Conservation (phyloP, 1,140 invertebrate species). For the Drosophila repleta region DNA sequence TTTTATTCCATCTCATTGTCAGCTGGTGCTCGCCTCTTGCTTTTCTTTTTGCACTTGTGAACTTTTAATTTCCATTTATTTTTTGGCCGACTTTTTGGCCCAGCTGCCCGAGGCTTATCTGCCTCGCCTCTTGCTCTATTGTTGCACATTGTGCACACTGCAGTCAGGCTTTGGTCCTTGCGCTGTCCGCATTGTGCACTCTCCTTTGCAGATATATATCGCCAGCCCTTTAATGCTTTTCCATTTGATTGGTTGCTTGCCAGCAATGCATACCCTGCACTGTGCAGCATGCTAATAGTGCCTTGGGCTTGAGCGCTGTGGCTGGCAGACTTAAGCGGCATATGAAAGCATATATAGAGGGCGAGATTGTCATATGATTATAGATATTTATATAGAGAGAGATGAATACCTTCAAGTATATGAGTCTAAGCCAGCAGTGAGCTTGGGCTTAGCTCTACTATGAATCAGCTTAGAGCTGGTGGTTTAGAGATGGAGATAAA, state of each 20-base stretch:
- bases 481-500: too few species aligned
- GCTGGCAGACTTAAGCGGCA: too few species aligned
- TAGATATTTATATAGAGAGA: too few species aligned
- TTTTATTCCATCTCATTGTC: slow-evolving; percentile 53
- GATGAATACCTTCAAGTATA: too few species aligned
- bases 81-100: slow-evolving; percentile 56
- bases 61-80: slow-evolving; percentile 73
- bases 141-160: slow-evolving; percentile 33
- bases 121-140: slow-evolving; percentile 7
- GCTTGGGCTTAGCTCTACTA: too few species aligned
- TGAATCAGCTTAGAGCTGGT: too few species aligned
- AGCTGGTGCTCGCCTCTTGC: background rate
- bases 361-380: too few species aligned
- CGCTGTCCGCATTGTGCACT: slow-evolving; percentile 45
- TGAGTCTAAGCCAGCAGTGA: too few species aligned
- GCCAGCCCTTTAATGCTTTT: slow-evolving; percentile 58
- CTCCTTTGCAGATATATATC: slow-evolving; percentile 52
- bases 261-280: background rate
- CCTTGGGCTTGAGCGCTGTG: too few species aligned
- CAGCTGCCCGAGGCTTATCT: slow-evolving; percentile 49
- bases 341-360: too few species aligned
- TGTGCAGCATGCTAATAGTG: background rate
- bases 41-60: slow-evolving; percentile 30
- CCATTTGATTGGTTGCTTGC: slow-evolving; percentile 54
- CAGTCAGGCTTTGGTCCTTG: slow-evolving; percentile 13